Evolutionary conservation across 2,797 vertebrate genomes (phyloP).

Genomic region (Girardinus metallicus): DNA sequence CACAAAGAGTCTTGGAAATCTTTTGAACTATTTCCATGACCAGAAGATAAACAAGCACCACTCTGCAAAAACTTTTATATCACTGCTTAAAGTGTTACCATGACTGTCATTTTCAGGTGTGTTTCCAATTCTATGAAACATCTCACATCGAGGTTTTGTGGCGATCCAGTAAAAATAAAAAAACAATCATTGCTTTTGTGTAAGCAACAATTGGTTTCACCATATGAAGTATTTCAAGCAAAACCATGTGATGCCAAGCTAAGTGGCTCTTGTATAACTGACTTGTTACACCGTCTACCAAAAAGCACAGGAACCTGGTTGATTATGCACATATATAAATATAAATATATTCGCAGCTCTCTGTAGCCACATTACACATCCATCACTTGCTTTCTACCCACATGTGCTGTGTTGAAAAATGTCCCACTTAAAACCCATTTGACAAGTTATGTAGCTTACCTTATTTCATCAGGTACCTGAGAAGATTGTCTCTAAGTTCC

Average conservation of each 20-base stretch:
- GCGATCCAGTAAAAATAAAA: not conserved
- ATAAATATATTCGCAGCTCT: not conserved
- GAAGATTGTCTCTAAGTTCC: conserved; percentile 59
- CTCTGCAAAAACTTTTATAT: not conserved
- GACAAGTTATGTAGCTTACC: conserved; percentile 56
- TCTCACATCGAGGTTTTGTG: not conserved
- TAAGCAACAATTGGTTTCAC: not conserved
- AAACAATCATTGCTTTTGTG: not conserved
- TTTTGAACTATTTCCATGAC: too few relatives aligned
- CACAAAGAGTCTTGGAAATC: not conserved
- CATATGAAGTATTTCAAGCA: not conserved
- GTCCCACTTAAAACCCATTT: not conserved
- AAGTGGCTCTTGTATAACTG: not conserved
- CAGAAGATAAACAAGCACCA: not conserved
- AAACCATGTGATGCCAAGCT: conserved; percentile 5
- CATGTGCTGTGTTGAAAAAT: not conserved
- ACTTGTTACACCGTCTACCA: not conserved
- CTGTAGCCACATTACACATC: not conserved
- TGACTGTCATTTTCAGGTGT: not conserved
- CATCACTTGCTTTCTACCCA: not conserved
- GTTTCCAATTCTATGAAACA: not conserved
- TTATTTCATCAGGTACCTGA: conserved; percentile 71
- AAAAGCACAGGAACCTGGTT: conserved; percentile 7
- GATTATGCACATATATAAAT: not conserved
- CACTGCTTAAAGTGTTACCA: not conserved